Conservation (phyloP, 2,113 vertebrate genomes). For the Varanus salvator region DNA sequence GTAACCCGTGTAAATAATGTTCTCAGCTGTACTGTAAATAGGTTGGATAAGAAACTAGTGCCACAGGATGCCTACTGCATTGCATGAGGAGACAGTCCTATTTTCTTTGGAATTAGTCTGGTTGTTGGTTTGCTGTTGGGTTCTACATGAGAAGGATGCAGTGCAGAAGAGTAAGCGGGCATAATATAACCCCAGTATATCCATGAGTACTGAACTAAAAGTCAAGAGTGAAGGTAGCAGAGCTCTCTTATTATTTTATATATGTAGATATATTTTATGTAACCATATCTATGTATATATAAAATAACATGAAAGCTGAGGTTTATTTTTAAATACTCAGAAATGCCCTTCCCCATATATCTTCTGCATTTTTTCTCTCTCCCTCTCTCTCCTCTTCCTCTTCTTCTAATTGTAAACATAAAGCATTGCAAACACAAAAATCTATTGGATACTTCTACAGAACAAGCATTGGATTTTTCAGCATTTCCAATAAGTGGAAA, state of each 20-base stretch:
- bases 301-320: constrained; percentile 53
- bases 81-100: constrained; percentile 87
- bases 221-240: constrained; percentile 49
- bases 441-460: constrained; percentile 56
- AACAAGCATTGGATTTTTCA: constrained; percentile 66
- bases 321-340: constrained; percentile 64
- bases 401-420: constrained; percentile 21
- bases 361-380: not conserved
- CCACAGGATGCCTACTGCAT: constrained; percentile 89
- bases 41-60: constrained; percentile 83
- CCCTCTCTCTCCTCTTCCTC: not conserved
- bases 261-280: constrained; percentile 65
- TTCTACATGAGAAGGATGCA: constrained; percentile 70
- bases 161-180: constrained; percentile 60
- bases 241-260: constrained; percentile 71
- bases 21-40: constrained; percentile 85
- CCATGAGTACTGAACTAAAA: constrained; percentile 72
- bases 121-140: constrained; percentile 55
- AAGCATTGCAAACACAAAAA: constrained; percentile 13
- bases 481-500: constrained; percentile 67
- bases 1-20: constrained; percentile 85
- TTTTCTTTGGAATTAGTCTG: constrained; percentile 77
- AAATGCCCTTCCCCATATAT: constrained; percentile 51
- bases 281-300: constrained; percentile 73
- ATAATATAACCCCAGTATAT: constrained; percentile 53